Evolutionary conservation across 1,140 invertebrate genomes (phyloP).

Genomic region (Trichonephila clavata): DNA sequence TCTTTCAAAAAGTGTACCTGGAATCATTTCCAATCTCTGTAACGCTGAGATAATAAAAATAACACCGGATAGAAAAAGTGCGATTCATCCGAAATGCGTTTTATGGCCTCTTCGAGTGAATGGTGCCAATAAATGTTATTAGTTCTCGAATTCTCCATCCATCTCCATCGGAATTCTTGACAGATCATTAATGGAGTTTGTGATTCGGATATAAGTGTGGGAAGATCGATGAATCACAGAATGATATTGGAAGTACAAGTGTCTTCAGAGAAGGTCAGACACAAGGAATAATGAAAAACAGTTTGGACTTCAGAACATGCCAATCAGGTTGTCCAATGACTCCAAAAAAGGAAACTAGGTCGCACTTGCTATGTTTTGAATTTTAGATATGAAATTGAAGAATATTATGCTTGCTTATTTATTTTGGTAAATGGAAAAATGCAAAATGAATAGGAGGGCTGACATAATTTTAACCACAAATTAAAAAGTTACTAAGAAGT

Average conservation of each 20-base stretch:
- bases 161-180: conserved; percentile 57
- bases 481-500: too few relatives aligned
- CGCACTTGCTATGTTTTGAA: too few relatives aligned
- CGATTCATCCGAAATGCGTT: conserved; percentile 23
- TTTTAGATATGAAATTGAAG: too few relatives aligned
- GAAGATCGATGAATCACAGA: conserved; percentile 16
- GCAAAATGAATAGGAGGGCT: too few relatives aligned
- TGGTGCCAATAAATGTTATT: conserved; percentile 65
- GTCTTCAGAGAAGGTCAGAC: too few relatives aligned
- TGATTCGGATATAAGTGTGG: conserved; percentile 43
- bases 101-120: conserved; percentile 21
- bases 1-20: background rate
- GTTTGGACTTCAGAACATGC: too few relatives aligned
- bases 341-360: too few relatives aligned
- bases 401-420: too few relatives aligned
- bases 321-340: too few relatives aligned
- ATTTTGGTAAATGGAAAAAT: too few relatives aligned
- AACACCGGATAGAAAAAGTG: background rate
- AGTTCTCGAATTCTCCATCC: conserved; percentile 50
- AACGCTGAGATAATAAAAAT: background rate
- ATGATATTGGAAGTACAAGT: background rate
- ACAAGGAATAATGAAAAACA: background rate
- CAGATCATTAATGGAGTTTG: conserved; percentile 65
- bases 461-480: too few relatives aligned
- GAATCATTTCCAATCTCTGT: background rate